Base-by-base conservation (phyloP, 2,113 vertebrate genomes). In the Porphyrio hochstetteri region DNA sequence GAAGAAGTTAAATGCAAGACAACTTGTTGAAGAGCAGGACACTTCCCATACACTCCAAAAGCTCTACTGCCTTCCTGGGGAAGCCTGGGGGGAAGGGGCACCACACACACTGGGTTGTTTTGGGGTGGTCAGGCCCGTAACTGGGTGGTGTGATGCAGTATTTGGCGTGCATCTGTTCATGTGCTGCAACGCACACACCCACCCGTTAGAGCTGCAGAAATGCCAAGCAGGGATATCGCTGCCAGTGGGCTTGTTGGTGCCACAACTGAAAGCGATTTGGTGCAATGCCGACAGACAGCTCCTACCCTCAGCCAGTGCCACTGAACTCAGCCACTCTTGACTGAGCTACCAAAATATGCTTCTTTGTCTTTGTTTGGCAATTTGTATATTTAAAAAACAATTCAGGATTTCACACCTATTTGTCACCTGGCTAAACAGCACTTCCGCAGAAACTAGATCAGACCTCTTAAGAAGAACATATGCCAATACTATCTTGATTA, bases 141-240 rank as follows among this genome's bases (percentile, higher is more conserved):
- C 56, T 42, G 59, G 75, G 24, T 1, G 4, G 48, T 4, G 36
- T 13, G 68, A 19, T 25, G 10, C 15, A 11, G 63, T 23, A 20
- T 23, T 40, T 53, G 50, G n/a, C 28, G 35, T 12, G 11, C 27
- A 19, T 3, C 57, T 52, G 18, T 14, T 35, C 2, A 3, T 1
- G 36, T 0, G 0, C 7, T 18, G 29, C 38, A 57, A 2, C 0
- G 53, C 61, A 27, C 28, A 7, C 16, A 1, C 23, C 21, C 0
- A 0, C 44, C 27, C 21, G 11, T 7, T 33, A 3, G 4, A 57
- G 1, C 72, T 20, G 2, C 63, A n/a, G 60, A 25, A 52, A 20
- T 3, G 7, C 36, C 83, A 44, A 31, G 40, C 14, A 23, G 16
- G 59, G 53, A 12, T 17, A 19, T 1, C 1, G 2, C 38, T 40